Base-by-base conservation (phyloP, 2,113 vertebrate genomes). In the Marmota monax region DNA sequence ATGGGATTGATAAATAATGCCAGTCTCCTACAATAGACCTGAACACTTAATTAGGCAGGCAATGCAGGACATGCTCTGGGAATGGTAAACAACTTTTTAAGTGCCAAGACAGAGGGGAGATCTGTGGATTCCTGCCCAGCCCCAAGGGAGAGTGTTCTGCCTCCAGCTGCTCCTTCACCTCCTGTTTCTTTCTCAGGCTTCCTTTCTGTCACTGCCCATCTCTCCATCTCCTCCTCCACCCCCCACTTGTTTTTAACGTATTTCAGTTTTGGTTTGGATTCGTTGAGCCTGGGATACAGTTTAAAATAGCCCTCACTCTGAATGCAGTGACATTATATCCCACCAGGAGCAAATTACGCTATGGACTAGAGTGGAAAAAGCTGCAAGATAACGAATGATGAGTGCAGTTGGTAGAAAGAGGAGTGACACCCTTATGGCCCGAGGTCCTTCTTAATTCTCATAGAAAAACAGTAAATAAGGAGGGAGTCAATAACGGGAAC, bases 161-260 rank as follows among this genome's bases (percentile, higher is more conserved):
- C 27, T 93, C 10, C 58, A 42, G 18, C 42, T 65, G 25, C 63
- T 77, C 37, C 56, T 88, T 97, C 78, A 39, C 83, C 27, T 76
- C 63, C 32, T 97, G 94, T 84, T 95, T 51, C 94, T 58, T 58
- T 80, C 17, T 3, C 0, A 23, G 27, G 56, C 51, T 63, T 76
- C 18, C 7, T 90, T 45, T 65, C 96, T 98, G 96, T 97, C 32
- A 9, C 17, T 42, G 3, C 23, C 17, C n/a, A 61, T 32, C 23
- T 94, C 51, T 23, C n/a, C 39, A 45, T 73, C 34, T 42, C 39
- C 20, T 65, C 25, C 9, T 11, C 34, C 29, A 17, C 79, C 88
- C 98, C 98, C 98, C 98, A 98, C 69, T 74, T 4, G 56, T 69
- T 88, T 84, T 74, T 72, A 58, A 69, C 32, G 0, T 76, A n/a